phyloP scores from a whole-genome alignment of 2,797 vertebrate species.

The Euphonia xanthogaster region DNA sequence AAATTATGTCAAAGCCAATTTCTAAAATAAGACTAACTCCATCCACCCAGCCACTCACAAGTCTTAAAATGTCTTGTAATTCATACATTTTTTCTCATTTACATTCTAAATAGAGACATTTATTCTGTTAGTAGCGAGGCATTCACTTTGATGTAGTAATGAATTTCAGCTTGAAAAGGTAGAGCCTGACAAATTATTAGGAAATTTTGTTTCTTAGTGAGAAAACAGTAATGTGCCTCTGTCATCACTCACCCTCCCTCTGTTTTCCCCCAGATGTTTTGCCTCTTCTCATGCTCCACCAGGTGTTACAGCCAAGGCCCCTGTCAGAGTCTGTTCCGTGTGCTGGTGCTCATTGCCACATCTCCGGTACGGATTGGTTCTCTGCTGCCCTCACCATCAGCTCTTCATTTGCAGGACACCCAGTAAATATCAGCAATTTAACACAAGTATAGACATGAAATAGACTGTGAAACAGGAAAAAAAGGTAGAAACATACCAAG shows the following conservation, averaged over 20 bases:
- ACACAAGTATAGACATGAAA: not conserved
- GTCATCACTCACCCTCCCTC: not conserved
- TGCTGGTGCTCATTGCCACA: fast-evolving
- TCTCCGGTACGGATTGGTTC: fast-evolving
- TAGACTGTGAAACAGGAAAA: not conserved
- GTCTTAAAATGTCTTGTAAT: not conserved
- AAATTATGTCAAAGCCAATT: not conserved
- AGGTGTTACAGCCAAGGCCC: not conserved
- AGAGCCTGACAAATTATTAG: not conserved
- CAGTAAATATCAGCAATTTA: not conserved
- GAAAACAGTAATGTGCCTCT: not conserved
- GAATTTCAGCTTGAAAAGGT: not conserved
- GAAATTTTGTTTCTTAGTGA: not conserved
- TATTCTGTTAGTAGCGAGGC: not conserved
- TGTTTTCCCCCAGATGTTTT: not conserved
- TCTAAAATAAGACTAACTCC: not conserved
- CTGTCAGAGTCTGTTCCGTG: not conserved
- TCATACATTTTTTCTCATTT: not conserved
- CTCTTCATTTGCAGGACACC: not conserved
- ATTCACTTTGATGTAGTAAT: not conserved
- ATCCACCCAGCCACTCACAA: not conserved
- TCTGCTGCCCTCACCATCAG: not conserved
- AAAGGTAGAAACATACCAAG: not conserved
- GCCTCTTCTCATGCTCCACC: not conserved
- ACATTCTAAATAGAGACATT: not conserved